Evolutionary conservation across 1,140 invertebrate species (phyloP).

Genomic region (Drosophila pseudoananassae): DNA sequence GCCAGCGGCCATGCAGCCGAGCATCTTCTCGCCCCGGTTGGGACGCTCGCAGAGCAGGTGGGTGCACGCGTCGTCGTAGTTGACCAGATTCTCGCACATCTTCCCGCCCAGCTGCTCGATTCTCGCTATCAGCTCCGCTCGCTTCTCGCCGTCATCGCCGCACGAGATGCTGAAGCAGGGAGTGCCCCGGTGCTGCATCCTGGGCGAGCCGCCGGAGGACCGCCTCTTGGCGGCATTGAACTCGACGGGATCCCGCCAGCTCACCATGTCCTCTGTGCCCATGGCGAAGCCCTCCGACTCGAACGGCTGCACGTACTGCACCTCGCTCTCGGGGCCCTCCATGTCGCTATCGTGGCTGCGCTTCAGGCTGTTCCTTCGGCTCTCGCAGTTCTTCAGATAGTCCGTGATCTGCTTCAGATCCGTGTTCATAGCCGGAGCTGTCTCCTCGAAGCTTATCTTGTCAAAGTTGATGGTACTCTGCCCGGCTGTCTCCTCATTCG

Average conservation of each 20-base stretch:
- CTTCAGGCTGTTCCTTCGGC: constrained; percentile 68
- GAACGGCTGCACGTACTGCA: constrained; percentile 72
- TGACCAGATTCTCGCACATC: constrained; percentile 70
- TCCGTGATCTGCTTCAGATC: constrained; percentile 77
- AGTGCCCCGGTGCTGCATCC: constrained; percentile 56
- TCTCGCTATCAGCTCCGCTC: constrained; percentile 52
- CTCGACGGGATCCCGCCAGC: constrained; percentile 78
- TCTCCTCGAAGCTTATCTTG: constrained; percentile 81
- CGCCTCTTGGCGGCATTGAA: constrained; percentile 56
- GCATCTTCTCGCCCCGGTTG: constrained; percentile 93
- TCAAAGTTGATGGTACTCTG: constrained; percentile 75
- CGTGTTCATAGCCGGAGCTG: constrained; percentile 18
- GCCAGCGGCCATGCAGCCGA: constrained; percentile 92
- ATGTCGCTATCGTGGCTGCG: constrained; percentile 49
- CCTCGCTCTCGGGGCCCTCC: constrained; percentile 47
- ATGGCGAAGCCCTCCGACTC: constrained; percentile 71
- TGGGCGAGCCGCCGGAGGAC: constrained; percentile 24
- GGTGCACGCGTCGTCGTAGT: constrained; percentile 89
- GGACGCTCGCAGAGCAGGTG: constrained; percentile 91
- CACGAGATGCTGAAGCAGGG: constrained; percentile 80
- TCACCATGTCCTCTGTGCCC: constrained; percentile 69
- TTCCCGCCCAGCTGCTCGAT: constrained; percentile 89
- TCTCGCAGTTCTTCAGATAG: constrained; percentile 70
- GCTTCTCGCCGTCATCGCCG: constrained; percentile 63
- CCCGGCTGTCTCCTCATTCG: background rate